Conservation (phyloP, 2,888 invertebrate genomes). For the Clepsis dumicolana region DNA sequence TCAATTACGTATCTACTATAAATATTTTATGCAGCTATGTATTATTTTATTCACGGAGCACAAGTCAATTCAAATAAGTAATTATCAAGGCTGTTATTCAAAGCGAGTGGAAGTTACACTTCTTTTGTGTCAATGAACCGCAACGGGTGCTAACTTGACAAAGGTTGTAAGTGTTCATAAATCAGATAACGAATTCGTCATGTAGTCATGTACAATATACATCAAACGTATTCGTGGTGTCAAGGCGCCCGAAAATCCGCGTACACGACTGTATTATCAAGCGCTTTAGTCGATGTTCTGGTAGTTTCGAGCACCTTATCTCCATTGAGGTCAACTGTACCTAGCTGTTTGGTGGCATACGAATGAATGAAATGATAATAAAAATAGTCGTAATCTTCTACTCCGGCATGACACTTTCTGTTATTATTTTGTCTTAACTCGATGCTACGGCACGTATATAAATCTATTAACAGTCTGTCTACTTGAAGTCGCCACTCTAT, state of each 20-base stretch:
- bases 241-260: not conserved
- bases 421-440: conserved; percentile 16
- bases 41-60: conserved; percentile 27
- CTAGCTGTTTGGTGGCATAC: too few relatives aligned
- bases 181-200: not conserved
- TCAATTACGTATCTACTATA: conserved; percentile 44
- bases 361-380: too few relatives aligned
- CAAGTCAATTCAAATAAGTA: conserved; percentile 17
- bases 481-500: conserved; percentile 38
- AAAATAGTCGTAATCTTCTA: not conserved
- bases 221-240: not conserved
- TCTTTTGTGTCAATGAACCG: not conserved
- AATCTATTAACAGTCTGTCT: conserved; percentile 41
- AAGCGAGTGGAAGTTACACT: not conserved
- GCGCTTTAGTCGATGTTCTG: too few relatives aligned
- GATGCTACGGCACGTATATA: conserved; percentile 25
- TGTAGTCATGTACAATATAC: not conserved
- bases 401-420: not conserved
- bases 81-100: not conserved
- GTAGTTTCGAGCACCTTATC: too few relatives aligned
- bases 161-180: not conserved
- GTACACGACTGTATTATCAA: too few relatives aligned
- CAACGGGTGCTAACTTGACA: not conserved
- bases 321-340: too few relatives aligned
- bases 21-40: conserved; percentile 42